These are phyloP conservation scores for Marmota monax DNA, from an alignment of 2,113 vertebrate genomes.

Conservation along the genomic window DNA sequence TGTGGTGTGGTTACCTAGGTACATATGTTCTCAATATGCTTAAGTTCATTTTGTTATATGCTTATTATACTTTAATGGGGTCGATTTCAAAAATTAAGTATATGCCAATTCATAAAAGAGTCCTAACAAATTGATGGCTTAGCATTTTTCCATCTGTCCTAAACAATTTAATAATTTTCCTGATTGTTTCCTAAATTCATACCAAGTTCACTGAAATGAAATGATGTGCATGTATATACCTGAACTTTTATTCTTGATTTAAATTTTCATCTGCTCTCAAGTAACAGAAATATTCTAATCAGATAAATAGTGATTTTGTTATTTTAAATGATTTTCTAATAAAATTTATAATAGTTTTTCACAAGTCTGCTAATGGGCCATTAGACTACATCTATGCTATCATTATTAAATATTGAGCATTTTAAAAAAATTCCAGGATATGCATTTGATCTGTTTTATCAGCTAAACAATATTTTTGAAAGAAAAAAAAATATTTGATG, in stretches of 20 bases:
- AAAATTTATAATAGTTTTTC: background rate
- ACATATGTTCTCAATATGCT: background rate
- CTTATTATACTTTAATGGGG: background rate
- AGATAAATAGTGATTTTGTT: background rate
- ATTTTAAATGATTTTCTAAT: background rate
- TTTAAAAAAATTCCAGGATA: background rate
- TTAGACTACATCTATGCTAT: background rate
- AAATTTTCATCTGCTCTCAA: background rate
- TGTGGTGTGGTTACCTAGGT: background rate
- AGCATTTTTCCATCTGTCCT: background rate
- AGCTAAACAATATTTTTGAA: background rate
- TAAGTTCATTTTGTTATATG: background rate
- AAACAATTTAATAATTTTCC: background rate
- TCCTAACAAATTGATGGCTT: background rate
- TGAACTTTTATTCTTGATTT: background rate
- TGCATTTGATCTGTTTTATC: background rate
- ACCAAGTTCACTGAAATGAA: background rate
- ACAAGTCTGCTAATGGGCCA: background rate
- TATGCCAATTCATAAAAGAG: background rate
- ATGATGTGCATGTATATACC: background rate
- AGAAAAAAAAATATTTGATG: background rate
- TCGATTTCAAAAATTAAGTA: conserved; percentile 31
- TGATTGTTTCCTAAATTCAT: background rate
- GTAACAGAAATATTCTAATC: background rate
- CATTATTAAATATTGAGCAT: background rate